A percentile compares a stretch with the other conserved stretches of the same genome.
These are phyloP conservation scores for Ondatra zibethicus DNA, from an alignment of 2,113 vertebrate genomes.

Conservation along the genomic window DNA sequence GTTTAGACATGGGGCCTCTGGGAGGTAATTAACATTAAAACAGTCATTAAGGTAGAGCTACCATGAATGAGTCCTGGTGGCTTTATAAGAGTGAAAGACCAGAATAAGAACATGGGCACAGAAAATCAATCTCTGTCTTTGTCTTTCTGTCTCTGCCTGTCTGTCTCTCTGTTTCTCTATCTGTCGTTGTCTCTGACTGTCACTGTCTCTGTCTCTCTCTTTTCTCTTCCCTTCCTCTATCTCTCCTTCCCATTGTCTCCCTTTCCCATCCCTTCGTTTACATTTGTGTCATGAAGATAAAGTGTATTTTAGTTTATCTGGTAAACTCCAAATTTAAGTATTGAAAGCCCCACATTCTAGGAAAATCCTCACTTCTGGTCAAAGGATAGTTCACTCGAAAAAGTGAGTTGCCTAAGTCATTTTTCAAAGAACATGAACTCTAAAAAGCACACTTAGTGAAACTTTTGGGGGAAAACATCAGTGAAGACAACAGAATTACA, in stretches of 20 bases:
- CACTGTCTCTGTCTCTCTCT: neutral
- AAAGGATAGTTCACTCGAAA: neutral
- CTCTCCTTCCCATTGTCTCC: neutral
- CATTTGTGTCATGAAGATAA: neutral
- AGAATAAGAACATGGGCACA: neutral
- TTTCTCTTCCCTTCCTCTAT: neutral
- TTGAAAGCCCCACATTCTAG: too few relatives aligned
- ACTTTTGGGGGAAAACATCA: neutral
- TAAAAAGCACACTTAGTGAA: neutral
- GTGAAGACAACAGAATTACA: neutral
- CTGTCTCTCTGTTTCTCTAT: neutral
- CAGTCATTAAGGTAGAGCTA: neutral
- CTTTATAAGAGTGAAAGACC: neutral
- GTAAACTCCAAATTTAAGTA: neutral
- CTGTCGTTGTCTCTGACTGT: too few relatives aligned
- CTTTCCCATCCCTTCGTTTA: neutral
- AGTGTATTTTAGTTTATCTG: neutral
- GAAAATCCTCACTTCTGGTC: neutral
- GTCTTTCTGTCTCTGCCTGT: neutral
- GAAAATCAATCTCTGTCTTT: neutral
- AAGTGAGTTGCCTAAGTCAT: neutral
- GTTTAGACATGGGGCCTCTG: neutral
- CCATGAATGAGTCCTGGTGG: neutral
- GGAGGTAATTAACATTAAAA: neutral
- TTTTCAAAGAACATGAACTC: neutral